Conservation (phyloP, 2,797 vertebrate species). For the Chaetodon trifasciatus region DNA sequence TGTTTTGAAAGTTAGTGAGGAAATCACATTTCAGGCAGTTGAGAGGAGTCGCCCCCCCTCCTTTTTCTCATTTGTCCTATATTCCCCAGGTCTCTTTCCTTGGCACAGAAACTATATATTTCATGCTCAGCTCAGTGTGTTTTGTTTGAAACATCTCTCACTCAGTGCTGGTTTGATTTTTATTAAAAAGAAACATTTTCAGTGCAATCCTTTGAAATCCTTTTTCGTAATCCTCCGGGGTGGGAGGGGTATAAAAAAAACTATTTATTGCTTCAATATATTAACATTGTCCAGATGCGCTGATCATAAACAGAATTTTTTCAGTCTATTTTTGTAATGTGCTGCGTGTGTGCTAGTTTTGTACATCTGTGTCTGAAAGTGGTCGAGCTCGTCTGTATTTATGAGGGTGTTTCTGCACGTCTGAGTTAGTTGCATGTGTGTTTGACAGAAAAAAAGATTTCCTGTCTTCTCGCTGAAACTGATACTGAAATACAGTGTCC, state of each 20-base stretch:
- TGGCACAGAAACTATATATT: conserved; percentile 69
- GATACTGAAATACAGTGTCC: conserved; percentile 22
- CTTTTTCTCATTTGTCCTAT: conserved; percentile 68
- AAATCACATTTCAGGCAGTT: conserved; percentile 76
- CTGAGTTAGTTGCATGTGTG: conserved; percentile 35
- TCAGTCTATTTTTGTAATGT: conserved; percentile 65
- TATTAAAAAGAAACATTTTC: conserved; percentile 77
- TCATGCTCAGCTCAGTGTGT: conserved; percentile 65
- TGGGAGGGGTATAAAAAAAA: conserved; percentile 49
- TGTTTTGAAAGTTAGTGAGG: conserved; percentile 80
- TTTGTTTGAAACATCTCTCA: conserved; percentile 73
- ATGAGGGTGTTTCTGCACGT: conserved; percentile 47
- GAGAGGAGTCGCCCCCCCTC: conserved; percentile 38
- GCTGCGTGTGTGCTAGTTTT: conserved; percentile 32
- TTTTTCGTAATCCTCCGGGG: conserved; percentile 66
- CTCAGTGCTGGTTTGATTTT: conserved; percentile 67
- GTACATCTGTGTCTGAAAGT: conserved; percentile 48
- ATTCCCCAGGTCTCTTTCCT: conserved; percentile 69
- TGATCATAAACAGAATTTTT: conserved; percentile 62
- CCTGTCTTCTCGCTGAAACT: conserved; percentile 38
- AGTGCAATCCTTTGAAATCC: conserved; percentile 67
- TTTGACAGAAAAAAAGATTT: conserved; percentile 47
- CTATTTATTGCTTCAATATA: conserved; percentile 71
- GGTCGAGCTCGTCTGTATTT: conserved; percentile 43
- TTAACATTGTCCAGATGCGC: conserved; percentile 74